Evolutionary conservation across 2,113 vertebrate species (phyloP).

Genomic region (Paratilapia polleni): DNA sequence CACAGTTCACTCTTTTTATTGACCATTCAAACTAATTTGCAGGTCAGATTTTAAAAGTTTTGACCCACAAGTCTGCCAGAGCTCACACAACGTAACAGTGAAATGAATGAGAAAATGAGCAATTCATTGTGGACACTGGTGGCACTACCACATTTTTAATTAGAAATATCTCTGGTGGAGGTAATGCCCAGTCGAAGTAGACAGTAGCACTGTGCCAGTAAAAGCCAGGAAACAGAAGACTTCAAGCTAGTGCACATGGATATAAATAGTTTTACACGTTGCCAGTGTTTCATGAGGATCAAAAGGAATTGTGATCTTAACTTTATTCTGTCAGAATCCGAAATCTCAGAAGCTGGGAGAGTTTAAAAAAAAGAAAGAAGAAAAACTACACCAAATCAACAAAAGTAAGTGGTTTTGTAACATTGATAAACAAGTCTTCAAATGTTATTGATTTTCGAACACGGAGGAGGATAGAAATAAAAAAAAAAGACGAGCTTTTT

Average conservation of each 20-base stretch:
- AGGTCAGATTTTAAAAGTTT: not conserved
- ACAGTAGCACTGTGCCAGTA: not conserved
- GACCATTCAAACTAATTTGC: not conserved
- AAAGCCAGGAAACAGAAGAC: not conserved
- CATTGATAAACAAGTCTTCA: not conserved
- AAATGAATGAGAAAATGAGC: not conserved
- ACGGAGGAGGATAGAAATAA: not conserved
- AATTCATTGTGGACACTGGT: not conserved
- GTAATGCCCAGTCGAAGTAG: not conserved
- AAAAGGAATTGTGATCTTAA: not conserved
- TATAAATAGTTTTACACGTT: not conserved
- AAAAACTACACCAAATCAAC: not conserved
- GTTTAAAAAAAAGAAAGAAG: not conserved
- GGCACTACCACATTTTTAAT: not conserved
- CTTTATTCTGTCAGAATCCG: not conserved
- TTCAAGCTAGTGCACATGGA: not conserved
- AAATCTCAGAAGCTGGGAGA: not conserved
- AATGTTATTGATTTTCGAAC: conserved; percentile 16
- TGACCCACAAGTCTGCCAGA: not conserved
- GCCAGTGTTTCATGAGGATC: not conserved
- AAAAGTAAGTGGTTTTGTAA: not conserved
- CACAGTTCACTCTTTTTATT: not conserved
- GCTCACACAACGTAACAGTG: not conserved
- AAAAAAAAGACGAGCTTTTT: not conserved
- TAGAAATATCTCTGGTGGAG: not conserved